Evolutionary conservation across 2,888 invertebrate genomes (phyloP).

Genomic region (Chydorus sphaericus): DNA sequence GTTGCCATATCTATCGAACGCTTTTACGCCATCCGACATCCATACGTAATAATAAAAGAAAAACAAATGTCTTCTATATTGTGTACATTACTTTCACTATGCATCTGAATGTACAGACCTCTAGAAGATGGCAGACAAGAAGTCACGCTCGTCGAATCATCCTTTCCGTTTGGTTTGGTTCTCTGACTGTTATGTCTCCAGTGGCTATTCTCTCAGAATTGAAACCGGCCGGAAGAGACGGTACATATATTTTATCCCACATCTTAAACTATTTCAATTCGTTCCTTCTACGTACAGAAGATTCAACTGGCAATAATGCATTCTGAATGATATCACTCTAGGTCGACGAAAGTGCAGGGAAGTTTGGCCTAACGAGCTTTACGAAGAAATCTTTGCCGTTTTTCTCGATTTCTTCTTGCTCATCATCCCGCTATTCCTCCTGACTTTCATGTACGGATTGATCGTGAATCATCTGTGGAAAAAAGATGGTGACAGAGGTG

Average conservation of each 20-base stretch:
- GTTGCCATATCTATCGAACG: slow-evolving; percentile 2
- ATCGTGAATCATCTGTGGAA: slow-evolving; percentile 4
- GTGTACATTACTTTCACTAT: too few species aligned
- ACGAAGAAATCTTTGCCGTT: slow-evolving; percentile 28
- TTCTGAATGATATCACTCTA: too few species aligned
- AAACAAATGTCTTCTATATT: too few species aligned
- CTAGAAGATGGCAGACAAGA: too few species aligned
- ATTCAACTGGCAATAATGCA: too few species aligned
- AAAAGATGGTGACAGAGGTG: slow-evolving; percentile 18
- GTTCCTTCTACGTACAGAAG: neutral
- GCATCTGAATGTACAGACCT: too few species aligned
- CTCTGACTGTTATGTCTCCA: neutral
- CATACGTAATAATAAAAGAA: too few species aligned
- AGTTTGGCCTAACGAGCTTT: slow-evolving; percentile 21
- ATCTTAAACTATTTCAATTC: neutral
- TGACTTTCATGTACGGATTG: slow-evolving; percentile 29
- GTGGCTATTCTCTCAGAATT: neutral
- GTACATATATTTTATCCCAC: neutral
- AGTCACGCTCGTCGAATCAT: neutral
- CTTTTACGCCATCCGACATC: slow-evolving; percentile 32
- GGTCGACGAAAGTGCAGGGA: slow-evolving; percentile 24
- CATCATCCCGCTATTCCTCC: slow-evolving; percentile 32
- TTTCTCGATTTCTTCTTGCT: slow-evolving; percentile 31
- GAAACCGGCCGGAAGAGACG: neutral
- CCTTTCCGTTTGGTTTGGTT: neutral